These are phyloP conservation scores for Euura saliciscinereae DNA, from an alignment of 1,140 invertebrate species.

Conservation along the genomic window DNA sequence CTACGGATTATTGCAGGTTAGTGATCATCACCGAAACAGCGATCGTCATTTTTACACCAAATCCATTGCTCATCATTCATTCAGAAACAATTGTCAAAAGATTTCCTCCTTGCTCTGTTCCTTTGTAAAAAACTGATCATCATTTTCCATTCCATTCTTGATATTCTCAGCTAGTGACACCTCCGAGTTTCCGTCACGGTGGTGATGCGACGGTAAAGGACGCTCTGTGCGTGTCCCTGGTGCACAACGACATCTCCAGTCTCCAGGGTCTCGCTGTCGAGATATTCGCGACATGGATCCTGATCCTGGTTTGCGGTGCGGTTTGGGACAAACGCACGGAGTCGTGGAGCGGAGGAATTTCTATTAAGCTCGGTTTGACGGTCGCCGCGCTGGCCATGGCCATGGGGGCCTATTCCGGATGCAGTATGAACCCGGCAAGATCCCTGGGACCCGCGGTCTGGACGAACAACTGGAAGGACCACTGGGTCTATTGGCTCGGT, in stretches of 20 bases:
- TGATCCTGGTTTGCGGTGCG: conserved; percentile 74
- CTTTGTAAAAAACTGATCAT: conserved; percentile 20
- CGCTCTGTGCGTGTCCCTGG: conserved; percentile 65
- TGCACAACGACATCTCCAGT: conserved; percentile 52
- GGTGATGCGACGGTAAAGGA: conserved; percentile 28
- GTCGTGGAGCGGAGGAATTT: conserved; percentile 56
- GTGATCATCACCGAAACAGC: neutral
- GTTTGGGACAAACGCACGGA: conserved; percentile 64
- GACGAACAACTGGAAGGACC: conserved; percentile 69
- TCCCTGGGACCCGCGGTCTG: conserved; percentile 80
- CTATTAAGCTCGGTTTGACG: conserved; percentile 62
- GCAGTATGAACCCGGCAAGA: conserved; percentile 84
- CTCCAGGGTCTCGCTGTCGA: conserved; percentile 66
- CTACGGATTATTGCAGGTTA: conserved; percentile 67
- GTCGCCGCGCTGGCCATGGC: conserved; percentile 58
- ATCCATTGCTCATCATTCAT: too few species aligned
- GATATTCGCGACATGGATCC: conserved; percentile 69
- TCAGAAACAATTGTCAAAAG: too few species aligned
- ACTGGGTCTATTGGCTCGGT: conserved; percentile 70
- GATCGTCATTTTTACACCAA: too few species aligned
- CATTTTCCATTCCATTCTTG: neutral
- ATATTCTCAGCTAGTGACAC: conserved; percentile 55
- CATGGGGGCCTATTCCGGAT: conserved; percentile 70
- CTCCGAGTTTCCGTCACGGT: conserved; percentile 35
- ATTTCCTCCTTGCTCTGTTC: neutral